phyloP scores from a whole-genome alignment of 1,140 invertebrate species.

The Lepidurus arcticus region DNA sequence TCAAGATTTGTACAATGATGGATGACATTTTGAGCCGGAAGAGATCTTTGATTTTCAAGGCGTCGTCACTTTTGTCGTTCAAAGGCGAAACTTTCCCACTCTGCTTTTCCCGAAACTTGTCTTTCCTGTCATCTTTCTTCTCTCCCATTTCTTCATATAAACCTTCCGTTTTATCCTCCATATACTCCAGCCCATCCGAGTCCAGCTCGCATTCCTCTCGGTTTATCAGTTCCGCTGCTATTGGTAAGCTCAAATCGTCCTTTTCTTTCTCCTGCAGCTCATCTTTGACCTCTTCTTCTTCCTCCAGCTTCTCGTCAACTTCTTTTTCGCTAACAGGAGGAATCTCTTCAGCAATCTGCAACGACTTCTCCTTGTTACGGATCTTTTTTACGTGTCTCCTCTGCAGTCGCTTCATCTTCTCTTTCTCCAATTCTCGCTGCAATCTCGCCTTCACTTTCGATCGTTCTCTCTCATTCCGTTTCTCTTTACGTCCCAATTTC shows the following conservation, averaged over 20 bases:
- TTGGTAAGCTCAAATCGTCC: not conserved
- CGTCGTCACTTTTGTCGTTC: conserved; percentile 29
- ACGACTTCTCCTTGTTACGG: not conserved
- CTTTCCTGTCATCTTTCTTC: conserved; percentile 48
- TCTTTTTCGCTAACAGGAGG: not conserved
- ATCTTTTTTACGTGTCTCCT: not conserved
- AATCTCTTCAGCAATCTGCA: not conserved
- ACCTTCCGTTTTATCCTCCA: conserved; percentile 8
- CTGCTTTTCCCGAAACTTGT: conserved; percentile 44
- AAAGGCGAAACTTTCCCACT: conserved; percentile 26
- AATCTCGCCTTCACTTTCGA: conserved; percentile 27
- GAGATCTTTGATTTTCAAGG: conserved; percentile 67
- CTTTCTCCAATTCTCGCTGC: conserved; percentile 28
- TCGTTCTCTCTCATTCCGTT: conserved; percentile 16
- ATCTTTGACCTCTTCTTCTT: not conserved
- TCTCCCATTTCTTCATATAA: conserved; percentile 53
- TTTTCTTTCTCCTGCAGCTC: not conserved
- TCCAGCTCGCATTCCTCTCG: not conserved
- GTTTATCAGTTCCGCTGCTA: not conserved
- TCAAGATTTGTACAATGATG: conserved; percentile 81
- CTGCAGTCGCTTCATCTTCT: conserved; percentile 3
- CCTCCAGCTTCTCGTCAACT: not conserved
- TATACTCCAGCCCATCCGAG: not conserved
- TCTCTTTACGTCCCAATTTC: not conserved
- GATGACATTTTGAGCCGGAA: conserved; percentile 83